Percentiles rank a stretch among this genome's conserved stretches.
Conservation (phyloP, 2,797 vertebrate genomes). For the Anguilla marmorata region DNA sequence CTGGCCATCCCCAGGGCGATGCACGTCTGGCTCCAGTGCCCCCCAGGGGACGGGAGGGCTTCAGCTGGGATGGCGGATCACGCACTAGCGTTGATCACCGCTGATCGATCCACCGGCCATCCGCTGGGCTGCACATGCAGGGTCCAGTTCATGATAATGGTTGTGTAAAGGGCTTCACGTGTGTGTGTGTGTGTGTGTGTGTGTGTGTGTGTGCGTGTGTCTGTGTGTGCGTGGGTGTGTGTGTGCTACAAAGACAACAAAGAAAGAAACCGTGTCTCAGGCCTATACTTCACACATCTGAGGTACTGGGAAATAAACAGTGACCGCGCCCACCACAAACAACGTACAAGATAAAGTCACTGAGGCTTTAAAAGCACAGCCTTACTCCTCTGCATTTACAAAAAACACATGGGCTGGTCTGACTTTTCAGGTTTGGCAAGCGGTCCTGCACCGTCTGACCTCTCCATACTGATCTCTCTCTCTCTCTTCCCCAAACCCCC, state of each 20-base stretch:
- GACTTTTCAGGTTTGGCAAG: slow-evolving; percentile 29
- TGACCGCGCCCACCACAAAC: background rate
- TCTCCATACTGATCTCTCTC: background rate
- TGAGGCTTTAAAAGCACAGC: no score
- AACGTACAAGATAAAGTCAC: background rate
- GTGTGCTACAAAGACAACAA: background rate
- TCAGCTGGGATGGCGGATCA: no score
- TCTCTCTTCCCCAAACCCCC: background rate
- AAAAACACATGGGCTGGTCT: background rate
- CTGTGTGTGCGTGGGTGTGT: background rate
- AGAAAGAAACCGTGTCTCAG: background rate
- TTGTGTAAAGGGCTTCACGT: no score
- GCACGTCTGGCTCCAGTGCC: no score
- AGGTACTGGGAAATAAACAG: background rate
- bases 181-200: background rate
- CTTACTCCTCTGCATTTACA: no score
- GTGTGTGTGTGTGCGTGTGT: background rate
- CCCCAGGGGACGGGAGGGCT: no score
- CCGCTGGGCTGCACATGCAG: no score
- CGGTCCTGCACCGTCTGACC: slow-evolving; percentile 28
- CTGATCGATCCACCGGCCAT: background rate
- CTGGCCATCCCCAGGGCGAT: background rate
- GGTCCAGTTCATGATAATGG: no score
- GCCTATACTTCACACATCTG: slow-evolving; percentile 16
- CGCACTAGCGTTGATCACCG: no score